phyloP scores from a whole-genome alignment of 1,140 invertebrate genomes.

The Brachionus manjavacas region DNA sequence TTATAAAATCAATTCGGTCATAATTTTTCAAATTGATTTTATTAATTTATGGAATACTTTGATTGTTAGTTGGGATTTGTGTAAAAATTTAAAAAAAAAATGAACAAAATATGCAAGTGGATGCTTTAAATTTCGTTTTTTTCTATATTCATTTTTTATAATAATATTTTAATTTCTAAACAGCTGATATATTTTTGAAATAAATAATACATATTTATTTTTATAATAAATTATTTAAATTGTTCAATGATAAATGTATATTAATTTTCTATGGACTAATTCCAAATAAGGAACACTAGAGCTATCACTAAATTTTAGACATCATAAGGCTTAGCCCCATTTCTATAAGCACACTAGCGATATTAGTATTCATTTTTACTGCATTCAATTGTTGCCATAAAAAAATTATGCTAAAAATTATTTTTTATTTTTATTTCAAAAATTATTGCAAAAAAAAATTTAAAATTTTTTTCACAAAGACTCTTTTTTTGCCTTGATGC shows the following conservation, averaged over 20 bases:
- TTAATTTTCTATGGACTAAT: background rate
- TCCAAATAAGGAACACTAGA: background rate
- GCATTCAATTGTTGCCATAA: background rate
- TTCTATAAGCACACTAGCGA: background rate
- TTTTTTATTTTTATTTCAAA: background rate
- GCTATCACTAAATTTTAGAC: background rate
- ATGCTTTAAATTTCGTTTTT: conserved; percentile 28
- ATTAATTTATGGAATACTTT: background rate
- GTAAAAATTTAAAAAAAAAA: background rate
- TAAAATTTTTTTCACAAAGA: background rate
- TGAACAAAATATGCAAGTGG: background rate
- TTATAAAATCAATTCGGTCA: background rate
- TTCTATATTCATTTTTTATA: background rate
- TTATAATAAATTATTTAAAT: background rate
- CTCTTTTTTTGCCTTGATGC: background rate
- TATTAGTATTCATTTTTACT: background rate
- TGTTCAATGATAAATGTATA: background rate
- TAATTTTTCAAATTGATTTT: background rate
- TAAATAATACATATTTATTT: background rate
- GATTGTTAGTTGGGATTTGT: background rate
- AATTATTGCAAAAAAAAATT: background rate
- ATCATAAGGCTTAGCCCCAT: background rate
- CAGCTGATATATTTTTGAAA: conserved; percentile 12
- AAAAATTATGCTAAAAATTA: background rate
- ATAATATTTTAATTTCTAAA: conserved; percentile 24